These are phyloP conservation scores for Aplysia californica DNA, from an alignment of 1,140 invertebrate species.

Conservation along the genomic window DNA sequence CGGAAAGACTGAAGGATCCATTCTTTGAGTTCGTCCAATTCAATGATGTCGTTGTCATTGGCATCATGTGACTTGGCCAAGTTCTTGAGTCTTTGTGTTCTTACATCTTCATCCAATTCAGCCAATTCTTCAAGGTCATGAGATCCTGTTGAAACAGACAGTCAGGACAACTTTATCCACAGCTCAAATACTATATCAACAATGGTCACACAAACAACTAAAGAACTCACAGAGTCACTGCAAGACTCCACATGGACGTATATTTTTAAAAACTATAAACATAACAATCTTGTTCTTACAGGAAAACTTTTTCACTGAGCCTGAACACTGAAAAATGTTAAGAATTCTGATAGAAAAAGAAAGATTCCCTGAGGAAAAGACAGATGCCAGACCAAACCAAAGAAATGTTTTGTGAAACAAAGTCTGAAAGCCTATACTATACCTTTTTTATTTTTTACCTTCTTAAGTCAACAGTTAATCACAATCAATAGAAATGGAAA, in stretches of 20 bases:
- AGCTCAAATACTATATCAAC: background rate
- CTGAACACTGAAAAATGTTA: too few species aligned
- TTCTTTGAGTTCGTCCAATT: constrained; percentile 84
- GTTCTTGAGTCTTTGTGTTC: constrained; percentile 81
- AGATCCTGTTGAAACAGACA: constrained; percentile 77
- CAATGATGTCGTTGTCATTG: constrained; percentile 82
- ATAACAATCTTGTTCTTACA: background rate
- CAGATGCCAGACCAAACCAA: too few species aligned
- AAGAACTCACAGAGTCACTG: too few species aligned
- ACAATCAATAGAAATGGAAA: too few species aligned
- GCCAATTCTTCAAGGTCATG: constrained; percentile 94
- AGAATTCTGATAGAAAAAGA: too few species aligned
- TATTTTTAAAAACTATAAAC: background rate
- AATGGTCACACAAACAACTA: background rate
- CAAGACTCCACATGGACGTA: too few species aligned
- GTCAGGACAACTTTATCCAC: background rate
- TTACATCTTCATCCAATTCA: constrained; percentile 85
- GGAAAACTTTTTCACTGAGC: background rate
- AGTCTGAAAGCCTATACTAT: too few species aligned
- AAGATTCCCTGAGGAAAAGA: too few species aligned
- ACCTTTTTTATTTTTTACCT: too few species aligned
- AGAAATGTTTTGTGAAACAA: too few species aligned
- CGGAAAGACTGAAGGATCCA: constrained; percentile 95
- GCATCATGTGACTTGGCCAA: constrained; percentile 92
- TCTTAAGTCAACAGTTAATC: too few species aligned